phyloP scores from a whole-genome alignment of 2,113 vertebrate species.

The Dicrurus megarhynchus region DNA sequence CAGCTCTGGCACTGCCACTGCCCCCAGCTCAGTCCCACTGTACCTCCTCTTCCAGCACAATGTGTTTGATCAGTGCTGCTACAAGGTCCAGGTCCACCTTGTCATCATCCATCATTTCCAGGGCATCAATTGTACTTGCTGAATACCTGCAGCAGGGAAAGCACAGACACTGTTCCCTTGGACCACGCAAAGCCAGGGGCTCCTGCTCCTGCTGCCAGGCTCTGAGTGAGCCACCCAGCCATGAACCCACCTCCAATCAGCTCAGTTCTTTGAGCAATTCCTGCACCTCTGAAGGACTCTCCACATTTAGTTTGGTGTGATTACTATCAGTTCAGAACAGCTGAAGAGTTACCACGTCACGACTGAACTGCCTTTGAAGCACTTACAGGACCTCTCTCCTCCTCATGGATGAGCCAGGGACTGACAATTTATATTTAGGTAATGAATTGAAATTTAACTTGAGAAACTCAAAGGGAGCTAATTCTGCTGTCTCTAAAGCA shows the following conservation, averaged over 20 bases:
- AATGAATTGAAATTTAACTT: neutral
- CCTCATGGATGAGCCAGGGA: neutral
- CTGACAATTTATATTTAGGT: neutral
- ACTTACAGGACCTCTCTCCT: neutral
- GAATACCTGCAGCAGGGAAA: constrained; percentile 80
- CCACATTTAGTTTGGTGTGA: neutral
- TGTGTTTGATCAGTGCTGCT: constrained; percentile 87
- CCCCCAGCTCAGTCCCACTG: neutral
- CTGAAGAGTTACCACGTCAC: neutral
- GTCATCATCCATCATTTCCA: constrained; percentile 91
- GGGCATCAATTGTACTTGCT: constrained; percentile 78
- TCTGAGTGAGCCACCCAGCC: neutral
- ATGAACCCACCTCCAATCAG: neutral
- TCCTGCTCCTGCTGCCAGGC: neutral
- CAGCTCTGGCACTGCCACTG: neutral
- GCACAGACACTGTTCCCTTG: neutral
- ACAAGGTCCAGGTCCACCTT: constrained; percentile 93
- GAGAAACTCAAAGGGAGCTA: neutral
- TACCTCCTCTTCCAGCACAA: constrained; percentile 90
- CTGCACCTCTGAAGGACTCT: neutral
- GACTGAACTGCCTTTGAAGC: neutral
- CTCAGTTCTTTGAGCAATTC: neutral
- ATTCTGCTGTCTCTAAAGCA: neutral
- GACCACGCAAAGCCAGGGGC: neutral
- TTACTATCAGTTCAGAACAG: accelerated